Evolutionary conservation across 1,140 invertebrate genomes (phyloP), one percentile per base, ranked within the genome.

Genomic region (Leptinotarsa lineolata): DNA sequence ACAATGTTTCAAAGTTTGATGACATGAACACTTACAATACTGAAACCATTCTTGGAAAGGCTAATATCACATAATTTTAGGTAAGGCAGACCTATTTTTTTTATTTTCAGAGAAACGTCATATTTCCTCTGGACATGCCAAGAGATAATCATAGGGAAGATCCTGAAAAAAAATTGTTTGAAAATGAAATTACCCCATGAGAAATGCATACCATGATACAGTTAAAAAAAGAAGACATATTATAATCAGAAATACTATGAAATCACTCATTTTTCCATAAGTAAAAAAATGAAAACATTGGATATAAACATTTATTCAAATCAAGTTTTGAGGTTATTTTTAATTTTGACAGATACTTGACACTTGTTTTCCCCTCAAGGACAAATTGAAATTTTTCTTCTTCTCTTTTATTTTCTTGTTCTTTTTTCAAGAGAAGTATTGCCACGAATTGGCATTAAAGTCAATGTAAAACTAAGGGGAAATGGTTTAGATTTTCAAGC

Each of bases 41-140:
- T 69, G 58, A 74, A 74, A 20, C 66, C 74, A 76, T 76, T 76
- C 44, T 75, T 76, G 63, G 69, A 69, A 64, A 74, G 72, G 6
- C 22, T 59, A 20, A 75, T 78, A 72, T 74, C 65, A 70, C 74
- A 75, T 39, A 75, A 21, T 72, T 75, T 89, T 72, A 92, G 89
- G 77, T 88, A 90, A 18, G 90, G 89, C 54, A 93, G 80, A 0
- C 89, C 88, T 72, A 92, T 89, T 39, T 88, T 87, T 2, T 91
- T 91, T 24, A 93, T 90, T 59, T 87, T 86, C n/a, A 92, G 84
- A 80, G 89, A 86, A 66, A 92, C 88, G 81, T 89, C 89, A 78
- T 89, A 90, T 79, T 88, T 87, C 74, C 87, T 85, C 76, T 89
- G 88, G 12, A 92, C 86, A 65, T 89, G 82, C 88, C 89, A 92